Evolutionary conservation across 2,888 invertebrate genomes (phyloP).

Genomic region (Zhengitettix transpicula): DNA sequence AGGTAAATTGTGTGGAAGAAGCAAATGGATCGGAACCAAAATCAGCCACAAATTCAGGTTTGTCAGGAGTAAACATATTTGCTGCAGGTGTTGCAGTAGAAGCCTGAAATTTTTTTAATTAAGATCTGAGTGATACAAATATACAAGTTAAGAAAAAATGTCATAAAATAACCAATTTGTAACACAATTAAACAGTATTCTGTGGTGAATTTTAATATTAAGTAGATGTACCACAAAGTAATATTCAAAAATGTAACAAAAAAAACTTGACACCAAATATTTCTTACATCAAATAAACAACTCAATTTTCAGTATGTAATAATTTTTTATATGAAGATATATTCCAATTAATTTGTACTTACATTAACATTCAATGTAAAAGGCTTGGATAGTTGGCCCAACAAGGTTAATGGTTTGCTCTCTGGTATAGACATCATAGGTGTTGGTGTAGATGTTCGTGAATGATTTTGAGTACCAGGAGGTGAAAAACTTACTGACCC

Average conservation of each 20-base stretch:
- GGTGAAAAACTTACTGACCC: slow-evolving; percentile 20
- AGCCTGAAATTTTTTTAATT: neutral
- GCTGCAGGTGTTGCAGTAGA: slow-evolving; percentile 5
- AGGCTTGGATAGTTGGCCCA: slow-evolving; percentile 18
- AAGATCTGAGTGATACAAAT: no score
- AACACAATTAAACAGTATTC: no score
- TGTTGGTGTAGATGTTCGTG: slow-evolving; percentile 17
- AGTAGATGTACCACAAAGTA: no score
- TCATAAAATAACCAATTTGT: no score
- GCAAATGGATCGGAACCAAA: slow-evolving; percentile 25
- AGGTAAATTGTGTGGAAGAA: slow-evolving; percentile 12
- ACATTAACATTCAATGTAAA: slow-evolving; percentile 6
- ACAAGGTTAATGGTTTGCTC: slow-evolving; percentile 24
- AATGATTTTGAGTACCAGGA: slow-evolving; percentile 21
- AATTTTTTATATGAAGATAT: no score
- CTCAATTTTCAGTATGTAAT: no score
- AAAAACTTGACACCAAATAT: no score
- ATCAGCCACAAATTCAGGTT: slow-evolving; percentile 22
- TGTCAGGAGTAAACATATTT: slow-evolving; percentile 21
- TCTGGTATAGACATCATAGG: slow-evolving; percentile 16
- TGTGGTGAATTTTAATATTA: no score
- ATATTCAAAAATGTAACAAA: no score
- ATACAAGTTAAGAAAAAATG: no score
- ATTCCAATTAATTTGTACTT: neutral
- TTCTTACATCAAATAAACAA: no score